Conservation (phyloP, 2,113 vertebrate species). For the Tragelaphus scriptus region DNA sequence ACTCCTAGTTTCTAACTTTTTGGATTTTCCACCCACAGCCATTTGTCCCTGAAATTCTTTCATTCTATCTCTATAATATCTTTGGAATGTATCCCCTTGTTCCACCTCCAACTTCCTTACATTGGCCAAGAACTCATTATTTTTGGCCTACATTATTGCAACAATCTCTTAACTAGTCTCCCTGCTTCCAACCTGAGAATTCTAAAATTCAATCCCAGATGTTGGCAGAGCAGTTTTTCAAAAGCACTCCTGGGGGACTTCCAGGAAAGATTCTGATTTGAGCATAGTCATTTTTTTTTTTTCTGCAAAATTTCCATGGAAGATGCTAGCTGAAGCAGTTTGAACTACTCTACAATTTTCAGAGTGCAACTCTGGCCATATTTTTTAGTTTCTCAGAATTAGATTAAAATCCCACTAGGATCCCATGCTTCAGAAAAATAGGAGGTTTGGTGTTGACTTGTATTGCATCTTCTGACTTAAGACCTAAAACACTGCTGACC, state of each 20-base stretch:
- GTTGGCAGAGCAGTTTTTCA: slow-evolving; percentile 34
- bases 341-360: neutral
- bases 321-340: slow-evolving; percentile 3
- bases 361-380: neutral
- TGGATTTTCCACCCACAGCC: slow-evolving; percentile 7
- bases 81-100: neutral
- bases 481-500: neutral
- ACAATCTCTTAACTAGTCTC: slow-evolving; percentile 29
- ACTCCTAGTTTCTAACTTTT: neutral
- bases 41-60: slow-evolving; percentile 27
- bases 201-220: slow-evolving; percentile 54
- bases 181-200: slow-evolving; percentile 45
- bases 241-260: neutral
- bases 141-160: slow-evolving; percentile 42
- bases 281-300: slow-evolving; percentile 20
- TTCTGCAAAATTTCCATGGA: neutral
- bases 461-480: neutral
- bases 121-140: slow-evolving; percentile 47
- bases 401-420: neutral
- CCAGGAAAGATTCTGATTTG: slow-evolving; percentile 41
- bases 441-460: neutral
- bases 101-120: slow-evolving; percentile 45
- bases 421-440: neutral
- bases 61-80: slow-evolving; percentile 26
- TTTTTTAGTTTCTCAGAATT: neutral